These are phyloP conservation scores for Enteromius fasciolatus DNA, from an alignment of 2,797 vertebrate genomes.

Conservation along the genomic window DNA sequence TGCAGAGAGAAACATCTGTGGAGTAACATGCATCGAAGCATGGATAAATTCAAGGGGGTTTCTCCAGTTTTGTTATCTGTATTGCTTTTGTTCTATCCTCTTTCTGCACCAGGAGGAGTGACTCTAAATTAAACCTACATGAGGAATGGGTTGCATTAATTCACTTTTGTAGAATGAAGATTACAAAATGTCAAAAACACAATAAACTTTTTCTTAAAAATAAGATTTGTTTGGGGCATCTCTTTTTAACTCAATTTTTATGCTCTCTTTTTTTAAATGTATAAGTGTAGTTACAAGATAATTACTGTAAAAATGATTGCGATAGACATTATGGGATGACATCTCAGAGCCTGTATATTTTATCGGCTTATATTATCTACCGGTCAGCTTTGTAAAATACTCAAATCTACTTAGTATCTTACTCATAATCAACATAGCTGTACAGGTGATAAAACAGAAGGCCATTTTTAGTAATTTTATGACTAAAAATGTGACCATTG, in stretches of 20 bases:
- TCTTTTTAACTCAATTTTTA: not conserved
- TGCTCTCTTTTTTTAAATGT: not conserved
- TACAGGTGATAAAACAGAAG: no score
- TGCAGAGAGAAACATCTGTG: constrained; percentile 23
- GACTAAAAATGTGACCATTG: not conserved
- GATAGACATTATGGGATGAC: not conserved
- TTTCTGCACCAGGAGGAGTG: constrained; percentile 58
- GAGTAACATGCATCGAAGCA: constrained; percentile 31
- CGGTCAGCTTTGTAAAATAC: not conserved
- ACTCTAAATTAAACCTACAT: constrained; percentile 58
- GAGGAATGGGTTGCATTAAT: constrained; percentile 57
- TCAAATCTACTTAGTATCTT: not conserved
- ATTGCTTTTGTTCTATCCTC: constrained; percentile 47
- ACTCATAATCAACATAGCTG: not conserved
- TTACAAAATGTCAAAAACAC: constrained; percentile 63
- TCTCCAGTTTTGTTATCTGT: constrained; percentile 27
- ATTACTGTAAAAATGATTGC: not conserved
- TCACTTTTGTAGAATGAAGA: constrained; percentile 73
- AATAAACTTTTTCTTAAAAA: constrained; percentile 78
- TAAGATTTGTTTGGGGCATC: constrained; percentile 49
- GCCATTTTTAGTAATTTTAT: not conserved
- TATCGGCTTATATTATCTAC: not conserved
- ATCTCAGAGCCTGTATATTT: not conserved
- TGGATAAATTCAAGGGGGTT: constrained; percentile 2
- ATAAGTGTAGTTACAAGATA: not conserved